phyloP scores from a whole-genome alignment of 2,797 vertebrate genomes.

The Bufotes viridis region DNA sequence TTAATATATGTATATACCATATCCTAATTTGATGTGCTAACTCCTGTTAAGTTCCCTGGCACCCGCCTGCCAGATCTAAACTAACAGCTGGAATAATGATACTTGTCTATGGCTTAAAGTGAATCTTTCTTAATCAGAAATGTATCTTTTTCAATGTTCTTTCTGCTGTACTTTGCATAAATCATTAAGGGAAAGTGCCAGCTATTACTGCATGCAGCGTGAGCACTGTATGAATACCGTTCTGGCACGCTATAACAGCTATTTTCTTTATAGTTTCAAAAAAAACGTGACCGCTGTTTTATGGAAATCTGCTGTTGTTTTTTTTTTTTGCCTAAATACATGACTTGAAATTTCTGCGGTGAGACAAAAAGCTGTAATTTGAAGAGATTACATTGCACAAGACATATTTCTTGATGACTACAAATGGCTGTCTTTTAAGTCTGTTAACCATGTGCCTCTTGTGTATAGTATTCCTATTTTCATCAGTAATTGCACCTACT shows the following conservation, averaged over 20 bases:
- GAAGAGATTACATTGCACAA: background rate
- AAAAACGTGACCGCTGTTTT: slow-evolving; percentile 40
- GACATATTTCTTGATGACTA: background rate
- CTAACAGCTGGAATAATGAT: slow-evolving; percentile 37
- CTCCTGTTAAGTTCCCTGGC: background rate
- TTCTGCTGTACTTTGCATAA: slow-evolving; percentile 52
- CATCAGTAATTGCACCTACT: slow-evolving; percentile 2
- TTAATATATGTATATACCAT: background rate
- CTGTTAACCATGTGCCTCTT: background rate
- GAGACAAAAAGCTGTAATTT: slow-evolving; percentile 23
- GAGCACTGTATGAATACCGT: slow-evolving; percentile 13
- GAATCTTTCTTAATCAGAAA: slow-evolving; percentile 32
- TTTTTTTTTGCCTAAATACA: slow-evolving; percentile 17
- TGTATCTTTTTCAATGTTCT: slow-evolving; percentile 16
- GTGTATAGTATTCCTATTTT: background rate
- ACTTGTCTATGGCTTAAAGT: slow-evolving; percentile 37
- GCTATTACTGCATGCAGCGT: slow-evolving; percentile 39
- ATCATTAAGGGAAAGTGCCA: slow-evolving; percentile 38
- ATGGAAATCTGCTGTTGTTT: slow-evolving; percentile 23
- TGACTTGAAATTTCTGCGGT: slow-evolving; percentile 13
- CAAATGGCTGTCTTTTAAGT: background rate
- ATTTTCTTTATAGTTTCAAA: slow-evolving; percentile 16
- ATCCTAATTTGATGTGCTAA: background rate
- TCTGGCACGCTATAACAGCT: background rate
- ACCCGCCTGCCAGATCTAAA: background rate